Evolutionary conservation across 2,113 vertebrate genomes (phyloP).

Genomic region (Urocitellus parryii): DNA sequence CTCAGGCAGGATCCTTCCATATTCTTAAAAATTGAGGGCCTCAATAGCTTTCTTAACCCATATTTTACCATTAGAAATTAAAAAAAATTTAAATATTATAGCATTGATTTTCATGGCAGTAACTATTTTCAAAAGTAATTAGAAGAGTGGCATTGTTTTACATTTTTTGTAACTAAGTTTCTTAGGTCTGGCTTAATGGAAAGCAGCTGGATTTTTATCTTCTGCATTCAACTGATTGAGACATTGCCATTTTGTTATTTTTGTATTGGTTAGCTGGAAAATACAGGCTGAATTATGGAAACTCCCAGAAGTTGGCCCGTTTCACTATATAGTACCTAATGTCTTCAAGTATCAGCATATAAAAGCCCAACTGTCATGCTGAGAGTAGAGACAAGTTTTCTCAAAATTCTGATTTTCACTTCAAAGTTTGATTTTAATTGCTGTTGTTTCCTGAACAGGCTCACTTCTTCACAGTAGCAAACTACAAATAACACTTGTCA

Average conservation of each 20-base stretch:
- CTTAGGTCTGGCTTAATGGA: not conserved
- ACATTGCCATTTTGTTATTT: not conserved
- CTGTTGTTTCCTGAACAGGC: not conserved
- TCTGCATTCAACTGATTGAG: not conserved
- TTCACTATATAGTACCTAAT: not conserved
- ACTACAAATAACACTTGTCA: not conserved
- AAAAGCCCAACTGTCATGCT: not conserved
- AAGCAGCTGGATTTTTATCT: not conserved
- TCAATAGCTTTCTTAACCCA: not conserved
- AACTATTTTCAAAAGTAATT: not conserved
- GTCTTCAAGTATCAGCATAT: not conserved
- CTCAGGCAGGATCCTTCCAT: not conserved
- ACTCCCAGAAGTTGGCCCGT: not conserved
- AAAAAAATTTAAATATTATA: not conserved
- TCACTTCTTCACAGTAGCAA: not conserved
- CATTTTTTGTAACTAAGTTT: not conserved
- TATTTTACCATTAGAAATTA: not conserved
- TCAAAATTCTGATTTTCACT: constrained; percentile 19
- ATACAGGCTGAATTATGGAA: not conserved
- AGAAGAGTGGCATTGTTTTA: not conserved
- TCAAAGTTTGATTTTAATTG: constrained; percentile 21
- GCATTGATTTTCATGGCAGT: not conserved
- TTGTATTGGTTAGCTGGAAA: not conserved
- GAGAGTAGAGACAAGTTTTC: not conserved
- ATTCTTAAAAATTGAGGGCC: not conserved